These are phyloP conservation scores for Acleris literana DNA, from an alignment of 2,888 invertebrate genomes.

Conservation along the genomic window DNA sequence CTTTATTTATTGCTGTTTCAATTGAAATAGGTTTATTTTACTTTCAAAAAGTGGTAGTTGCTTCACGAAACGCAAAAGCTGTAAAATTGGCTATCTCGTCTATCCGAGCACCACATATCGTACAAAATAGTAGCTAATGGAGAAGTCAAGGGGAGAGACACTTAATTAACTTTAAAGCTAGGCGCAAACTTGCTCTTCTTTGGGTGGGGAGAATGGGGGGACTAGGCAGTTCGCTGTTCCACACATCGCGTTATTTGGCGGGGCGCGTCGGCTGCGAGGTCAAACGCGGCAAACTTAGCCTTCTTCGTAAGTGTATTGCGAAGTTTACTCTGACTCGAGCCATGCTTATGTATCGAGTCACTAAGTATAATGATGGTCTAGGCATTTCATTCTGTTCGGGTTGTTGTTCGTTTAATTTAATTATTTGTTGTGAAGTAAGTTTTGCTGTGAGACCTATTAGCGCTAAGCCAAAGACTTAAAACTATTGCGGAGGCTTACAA, in stretches of 20 bases:
- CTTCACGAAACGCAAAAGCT: neutral
- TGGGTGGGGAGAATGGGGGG: slow-evolving; percentile 41
- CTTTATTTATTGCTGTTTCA: slow-evolving; percentile 1
- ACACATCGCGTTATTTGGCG: slow-evolving; percentile 61
- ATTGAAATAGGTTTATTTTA: slow-evolving; percentile 2
- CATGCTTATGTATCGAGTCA: slow-evolving; percentile 50
- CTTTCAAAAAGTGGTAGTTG: neutral
- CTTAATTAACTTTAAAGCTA: slow-evolving; percentile 75
- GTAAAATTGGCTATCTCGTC: slow-evolving; percentile 56
- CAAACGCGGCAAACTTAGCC: slow-evolving; percentile 60
- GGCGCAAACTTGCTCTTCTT: slow-evolving; percentile 59
- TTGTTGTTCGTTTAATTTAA: slow-evolving; percentile 25
- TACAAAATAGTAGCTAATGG: slow-evolving; percentile 52
- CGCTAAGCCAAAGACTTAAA: slow-evolving; percentile 3
- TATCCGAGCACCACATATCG: slow-evolving; percentile 55
- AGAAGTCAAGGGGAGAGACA: slow-evolving; percentile 52
- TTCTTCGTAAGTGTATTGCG: slow-evolving; percentile 61
- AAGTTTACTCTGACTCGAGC: slow-evolving; percentile 56
- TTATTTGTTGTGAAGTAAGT: slow-evolving; percentile 8
- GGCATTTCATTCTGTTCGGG: slow-evolving; percentile 39
- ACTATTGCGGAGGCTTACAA: neutral
- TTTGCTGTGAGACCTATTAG: slow-evolving; percentile 26
- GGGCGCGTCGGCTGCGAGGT: slow-evolving; percentile 55
- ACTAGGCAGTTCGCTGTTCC: slow-evolving; percentile 45
- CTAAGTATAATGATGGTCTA: slow-evolving; percentile 46